Evolutionary conservation across 2,113 vertebrate genomes (phyloP).

Genomic region (Phyllostomus discolor): DNA sequence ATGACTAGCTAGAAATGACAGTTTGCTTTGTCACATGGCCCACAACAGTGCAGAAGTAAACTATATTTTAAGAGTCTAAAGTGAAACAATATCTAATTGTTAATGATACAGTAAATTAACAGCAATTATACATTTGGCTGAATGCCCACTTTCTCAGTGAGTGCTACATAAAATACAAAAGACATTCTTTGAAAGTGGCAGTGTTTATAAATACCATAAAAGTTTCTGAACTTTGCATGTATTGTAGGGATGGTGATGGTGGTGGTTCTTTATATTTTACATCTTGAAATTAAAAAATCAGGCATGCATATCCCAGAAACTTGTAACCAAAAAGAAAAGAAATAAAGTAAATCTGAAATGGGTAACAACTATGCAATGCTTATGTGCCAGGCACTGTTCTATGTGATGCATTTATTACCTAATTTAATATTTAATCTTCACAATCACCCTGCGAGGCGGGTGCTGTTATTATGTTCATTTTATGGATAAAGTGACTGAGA

Average conservation of each 20-base stretch:
- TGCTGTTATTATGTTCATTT: not conserved
- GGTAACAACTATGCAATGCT: not conserved
- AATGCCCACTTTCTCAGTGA: constrained; percentile 17
- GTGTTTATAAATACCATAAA: not conserved
- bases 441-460: not conserved
- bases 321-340: not conserved
- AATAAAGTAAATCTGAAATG: not conserved
- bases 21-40: constrained; percentile 21
- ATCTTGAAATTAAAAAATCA: not conserved
- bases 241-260: not conserved
- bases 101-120: constrained; percentile 65
- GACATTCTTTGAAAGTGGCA: not conserved
- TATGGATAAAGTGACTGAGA: not conserved
- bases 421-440: constrained; percentile 1
- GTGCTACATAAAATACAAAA: constrained; percentile 11
- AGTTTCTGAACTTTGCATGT: not conserved
- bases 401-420: not conserved
- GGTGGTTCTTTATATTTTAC: not conserved
- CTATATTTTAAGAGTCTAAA: constrained; percentile 58
- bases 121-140: constrained; percentile 53
- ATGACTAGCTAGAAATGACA: constrained; percentile 23
- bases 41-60: constrained; percentile 25
- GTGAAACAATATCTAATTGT: constrained; percentile 59
- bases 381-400: not conserved
- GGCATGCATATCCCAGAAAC: not conserved